Evolutionary conservation across 92 coral and sea anemone genomes (phyloP), one percentile per base, ranked within the genome.

Genomic region (Phenganax stokvisi): DNA sequence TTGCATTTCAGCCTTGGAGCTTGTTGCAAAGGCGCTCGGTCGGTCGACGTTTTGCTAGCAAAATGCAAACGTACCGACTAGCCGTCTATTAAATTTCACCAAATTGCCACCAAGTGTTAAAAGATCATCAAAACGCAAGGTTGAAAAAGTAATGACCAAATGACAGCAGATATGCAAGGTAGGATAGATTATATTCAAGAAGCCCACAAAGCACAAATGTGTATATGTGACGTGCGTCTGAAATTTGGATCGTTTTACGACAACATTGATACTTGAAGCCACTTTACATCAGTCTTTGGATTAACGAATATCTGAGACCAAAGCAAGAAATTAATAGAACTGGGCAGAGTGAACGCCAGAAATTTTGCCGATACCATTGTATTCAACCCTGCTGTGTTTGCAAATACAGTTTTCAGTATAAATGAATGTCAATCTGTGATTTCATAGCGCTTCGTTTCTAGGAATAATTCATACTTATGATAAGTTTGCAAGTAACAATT

Each of bases 11-110:
- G 54, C 67, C 12, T 31, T 52, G 31, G 12, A 69, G 15, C 74
- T 69, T 29, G 74, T 51, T 69, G 74, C 10, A 30, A 69, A 16
- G 53, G 54, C 54, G 15, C 28, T 52, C 65, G 69, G 81, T 57
- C 73, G 73, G 73, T 29, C 47, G 73, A 68, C 73, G 73, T 68
- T 68, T 68, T 29, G 73, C 73, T 53, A 10, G 53, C 54, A 53
- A 30, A 68, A 30, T 13, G 73, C 73, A 30, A 37, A 68, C 73
- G 73, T 68, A 51, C 73, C 73, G 73, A 68, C 73, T 68, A 30
- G 53, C 73, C 73, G 53, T 51, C 53, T 30, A 10, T 29, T 37
- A 5, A 68, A 17, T 53, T 53, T 53, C 31, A 30, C 16, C 73
- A 30, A 16, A 53, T 10, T 20, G 12, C 6, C 6, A 30, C 52